Conservation (phyloP, 2,888 invertebrate species). For the Aleiodes testaceus region DNA sequence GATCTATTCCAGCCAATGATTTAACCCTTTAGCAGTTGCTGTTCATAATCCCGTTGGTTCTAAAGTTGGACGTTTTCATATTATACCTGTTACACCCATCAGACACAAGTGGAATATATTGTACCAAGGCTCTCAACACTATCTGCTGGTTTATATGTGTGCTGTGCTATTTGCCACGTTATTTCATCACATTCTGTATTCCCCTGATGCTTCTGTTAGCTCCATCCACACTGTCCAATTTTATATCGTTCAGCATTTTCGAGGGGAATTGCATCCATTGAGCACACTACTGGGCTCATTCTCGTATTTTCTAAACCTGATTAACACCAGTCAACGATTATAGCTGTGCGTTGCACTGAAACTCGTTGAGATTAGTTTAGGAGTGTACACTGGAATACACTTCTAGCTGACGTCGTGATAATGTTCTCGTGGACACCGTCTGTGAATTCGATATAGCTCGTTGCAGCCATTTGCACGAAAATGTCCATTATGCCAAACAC, state of each 20-base stretch:
- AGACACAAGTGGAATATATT: constrained; percentile 18
- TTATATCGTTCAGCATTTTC: constrained; percentile 7
- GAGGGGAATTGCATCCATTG: constrained; percentile 1
- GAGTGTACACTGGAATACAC: constrained; percentile 39
- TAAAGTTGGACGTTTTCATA: constrained; percentile 15
- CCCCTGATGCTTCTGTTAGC: no score
- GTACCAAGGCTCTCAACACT: neutral
- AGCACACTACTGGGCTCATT: constrained; percentile 44
- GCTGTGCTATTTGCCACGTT: no score
- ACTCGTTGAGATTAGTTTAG: constrained; percentile 54
- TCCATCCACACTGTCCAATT: constrained; percentile 10
- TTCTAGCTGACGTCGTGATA: constrained; percentile 33
- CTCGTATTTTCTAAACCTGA: constrained; percentile 64
- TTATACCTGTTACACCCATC: constrained; percentile 14
- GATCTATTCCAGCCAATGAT: constrained; percentile 63
- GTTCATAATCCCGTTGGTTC: constrained; percentile 58
- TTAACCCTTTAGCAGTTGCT: constrained; percentile 63
- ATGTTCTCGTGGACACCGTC: constrained; percentile 29
- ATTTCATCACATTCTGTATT: no score
- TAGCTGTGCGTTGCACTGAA: constrained; percentile 3
- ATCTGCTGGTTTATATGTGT: no score
- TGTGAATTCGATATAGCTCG: constrained; percentile 19
- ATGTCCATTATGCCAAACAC: constrained; percentile 31
- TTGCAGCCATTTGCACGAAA: constrained; percentile 19
- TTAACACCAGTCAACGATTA: constrained; percentile 54